Conservation (phyloP, 2,113 vertebrate species). For the Pipra filicauda region DNA sequence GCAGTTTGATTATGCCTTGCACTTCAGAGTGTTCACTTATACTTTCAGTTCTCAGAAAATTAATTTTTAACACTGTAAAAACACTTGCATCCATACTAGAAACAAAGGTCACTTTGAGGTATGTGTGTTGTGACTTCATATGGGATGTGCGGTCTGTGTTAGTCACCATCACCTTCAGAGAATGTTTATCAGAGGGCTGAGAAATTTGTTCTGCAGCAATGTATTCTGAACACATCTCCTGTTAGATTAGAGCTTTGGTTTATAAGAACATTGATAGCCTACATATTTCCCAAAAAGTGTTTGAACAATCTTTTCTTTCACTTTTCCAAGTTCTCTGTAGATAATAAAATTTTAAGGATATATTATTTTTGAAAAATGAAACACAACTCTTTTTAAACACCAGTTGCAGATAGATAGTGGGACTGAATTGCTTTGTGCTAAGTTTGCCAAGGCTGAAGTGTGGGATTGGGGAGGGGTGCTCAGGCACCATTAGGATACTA, state of each 20-base stretch:
- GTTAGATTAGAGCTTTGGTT: neutral
- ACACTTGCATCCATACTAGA: neutral
- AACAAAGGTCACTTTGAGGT: constrained; percentile 28
- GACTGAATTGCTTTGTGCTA: neutral
- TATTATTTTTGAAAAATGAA: neutral
- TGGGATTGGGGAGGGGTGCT: neutral
- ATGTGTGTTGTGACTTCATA: constrained; percentile 13
- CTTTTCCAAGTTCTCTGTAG: neutral
- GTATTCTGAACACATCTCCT: neutral
- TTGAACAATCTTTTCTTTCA: neutral
- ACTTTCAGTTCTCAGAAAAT: constrained; percentile 41
- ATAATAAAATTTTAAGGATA: neutral
- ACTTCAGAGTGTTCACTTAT: neutral
- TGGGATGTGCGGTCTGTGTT: neutral
- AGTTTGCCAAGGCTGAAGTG: neutral
- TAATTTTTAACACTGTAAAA: constrained; percentile 17
- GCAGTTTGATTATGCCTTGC: neutral
- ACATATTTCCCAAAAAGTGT: neutral
- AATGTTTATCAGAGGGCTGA: neutral
- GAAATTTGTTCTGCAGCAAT: neutral
- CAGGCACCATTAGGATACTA: neutral
- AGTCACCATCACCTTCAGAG: neutral
- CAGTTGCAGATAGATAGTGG: neutral
- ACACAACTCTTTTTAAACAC: neutral
- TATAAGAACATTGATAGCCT: neutral